Evolutionary conservation across 2,113 vertebrate species (phyloP).

Genomic region (Heteronetta atricapilla): DNA sequence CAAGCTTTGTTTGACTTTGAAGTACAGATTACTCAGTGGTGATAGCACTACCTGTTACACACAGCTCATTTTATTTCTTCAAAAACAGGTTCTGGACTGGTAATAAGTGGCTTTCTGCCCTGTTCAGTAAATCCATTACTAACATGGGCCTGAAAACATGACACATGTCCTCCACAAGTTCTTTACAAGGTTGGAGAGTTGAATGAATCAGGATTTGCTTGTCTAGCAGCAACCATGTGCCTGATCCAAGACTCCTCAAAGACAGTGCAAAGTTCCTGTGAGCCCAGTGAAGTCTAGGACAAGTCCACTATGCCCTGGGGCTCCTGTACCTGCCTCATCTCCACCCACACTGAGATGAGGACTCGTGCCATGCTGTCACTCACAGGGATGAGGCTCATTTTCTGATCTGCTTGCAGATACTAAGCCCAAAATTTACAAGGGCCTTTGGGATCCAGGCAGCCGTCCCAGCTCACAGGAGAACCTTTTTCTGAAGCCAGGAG

Average conservation of each 20-base stretch:
- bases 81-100: background rate
- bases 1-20: constrained; percentile 43
- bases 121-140: background rate
- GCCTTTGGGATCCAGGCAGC: background rate
- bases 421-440: background rate
- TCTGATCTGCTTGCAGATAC: background rate
- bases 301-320: background rate
- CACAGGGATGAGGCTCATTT: background rate
- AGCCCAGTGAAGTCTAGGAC: background rate
- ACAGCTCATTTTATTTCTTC: background rate
- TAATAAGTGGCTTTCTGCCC: background rate
- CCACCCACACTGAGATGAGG: background rate
- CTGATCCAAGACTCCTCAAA: background rate
- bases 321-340: background rate
- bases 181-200: background rate
- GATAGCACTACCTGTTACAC: background rate
- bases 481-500: background rate
- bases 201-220: background rate
- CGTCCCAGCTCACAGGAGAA: background rate
- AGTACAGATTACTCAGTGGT: background rate
- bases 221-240: accelerated
- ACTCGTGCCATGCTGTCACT: background rate
- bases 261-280: background rate
- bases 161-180: background rate
- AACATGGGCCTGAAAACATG: background rate